Conservation (phyloP, 1,140 invertebrate genomes). For the Whitmania pigra region DNA sequence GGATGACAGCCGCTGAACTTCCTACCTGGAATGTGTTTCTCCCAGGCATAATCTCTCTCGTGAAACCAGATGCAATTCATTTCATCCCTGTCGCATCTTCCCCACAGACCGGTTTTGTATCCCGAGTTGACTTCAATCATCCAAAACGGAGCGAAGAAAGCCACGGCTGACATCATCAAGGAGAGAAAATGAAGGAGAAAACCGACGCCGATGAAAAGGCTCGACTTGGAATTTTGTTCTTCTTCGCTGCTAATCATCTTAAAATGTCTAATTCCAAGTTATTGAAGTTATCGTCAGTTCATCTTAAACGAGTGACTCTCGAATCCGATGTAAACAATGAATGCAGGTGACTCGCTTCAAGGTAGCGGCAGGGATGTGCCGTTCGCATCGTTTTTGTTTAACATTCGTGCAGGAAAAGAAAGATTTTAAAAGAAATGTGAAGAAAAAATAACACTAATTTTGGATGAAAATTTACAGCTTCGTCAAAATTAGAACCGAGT, state of each 20-base stretch:
- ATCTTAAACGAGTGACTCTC: no score
- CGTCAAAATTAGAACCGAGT: no score
- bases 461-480: no score
- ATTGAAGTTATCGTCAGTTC: no score
- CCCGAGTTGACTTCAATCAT: conserved; percentile 15
- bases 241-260: conserved; percentile 2
- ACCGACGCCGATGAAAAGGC: not conserved
- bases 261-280: not conserved
- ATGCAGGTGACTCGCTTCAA: no score
- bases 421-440: no score
- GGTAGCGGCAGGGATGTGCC: no score
- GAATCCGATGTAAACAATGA: no score
- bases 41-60: conserved; percentile 19
- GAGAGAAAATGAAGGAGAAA: conserved; percentile 9
- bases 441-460: no score
- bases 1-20: not conserved
- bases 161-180: conserved; percentile 8
- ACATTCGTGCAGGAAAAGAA: no score
- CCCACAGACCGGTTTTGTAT: conserved; percentile 18
- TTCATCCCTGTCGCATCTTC: conserved; percentile 11
- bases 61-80: conserved; percentile 20
- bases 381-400: no score
- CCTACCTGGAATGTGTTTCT: conserved; percentile 17
- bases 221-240: not conserved
- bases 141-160: conserved; percentile 18